These are phyloP conservation scores for Camponotus fellah DNA, from an alignment of 2,888 invertebrate genomes.

Conservation along the genomic window DNA sequence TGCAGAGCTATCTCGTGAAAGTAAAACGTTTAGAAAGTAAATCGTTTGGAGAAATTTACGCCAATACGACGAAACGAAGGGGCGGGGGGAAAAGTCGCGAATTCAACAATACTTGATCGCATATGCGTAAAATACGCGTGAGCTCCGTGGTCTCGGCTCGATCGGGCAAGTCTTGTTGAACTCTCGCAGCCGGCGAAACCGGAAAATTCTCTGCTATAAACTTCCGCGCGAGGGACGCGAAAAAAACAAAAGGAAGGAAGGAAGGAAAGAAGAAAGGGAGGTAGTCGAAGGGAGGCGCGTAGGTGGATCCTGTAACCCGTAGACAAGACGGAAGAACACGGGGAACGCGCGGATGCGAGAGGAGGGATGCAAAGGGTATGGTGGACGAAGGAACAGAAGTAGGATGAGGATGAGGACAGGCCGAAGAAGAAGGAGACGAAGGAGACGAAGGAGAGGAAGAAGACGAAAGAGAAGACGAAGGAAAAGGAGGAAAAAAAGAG, in stretches of 20 bases:
- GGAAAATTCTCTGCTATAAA: constrained; percentile 35
- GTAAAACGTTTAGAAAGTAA: not conserved
- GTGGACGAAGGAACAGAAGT: not conserved
- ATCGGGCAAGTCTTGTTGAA: not conserved
- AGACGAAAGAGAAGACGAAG: constrained; percentile 21
- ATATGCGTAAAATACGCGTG: constrained; percentile 2
- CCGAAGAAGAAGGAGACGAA: not conserved
- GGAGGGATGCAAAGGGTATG: constrained; percentile 30
- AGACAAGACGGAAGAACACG: constrained; percentile 29
- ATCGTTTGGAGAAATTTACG: not conserved
- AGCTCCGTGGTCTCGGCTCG: not conserved
- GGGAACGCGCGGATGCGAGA: constrained; percentile 18
- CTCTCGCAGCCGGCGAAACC: constrained; percentile 14
- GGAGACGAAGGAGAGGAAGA: constrained; percentile 15
- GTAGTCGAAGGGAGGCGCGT: constrained; percentile 57
- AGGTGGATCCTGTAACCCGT: constrained; percentile 31
- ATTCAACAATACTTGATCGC: not conserved
- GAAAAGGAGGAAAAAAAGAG: constrained; percentile 24
- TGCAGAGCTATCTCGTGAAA: not conserved
- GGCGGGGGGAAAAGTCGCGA: not conserved
- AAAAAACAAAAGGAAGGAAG: constrained; percentile 59
- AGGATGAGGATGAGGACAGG: constrained; percentile 1
- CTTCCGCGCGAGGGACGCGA: not conserved
- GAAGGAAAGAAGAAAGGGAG: constrained; percentile 62
- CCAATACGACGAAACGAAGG: not conserved